phyloP scores from a whole-genome alignment of 2,113 vertebrate species.

The Gyps fulvus region DNA sequence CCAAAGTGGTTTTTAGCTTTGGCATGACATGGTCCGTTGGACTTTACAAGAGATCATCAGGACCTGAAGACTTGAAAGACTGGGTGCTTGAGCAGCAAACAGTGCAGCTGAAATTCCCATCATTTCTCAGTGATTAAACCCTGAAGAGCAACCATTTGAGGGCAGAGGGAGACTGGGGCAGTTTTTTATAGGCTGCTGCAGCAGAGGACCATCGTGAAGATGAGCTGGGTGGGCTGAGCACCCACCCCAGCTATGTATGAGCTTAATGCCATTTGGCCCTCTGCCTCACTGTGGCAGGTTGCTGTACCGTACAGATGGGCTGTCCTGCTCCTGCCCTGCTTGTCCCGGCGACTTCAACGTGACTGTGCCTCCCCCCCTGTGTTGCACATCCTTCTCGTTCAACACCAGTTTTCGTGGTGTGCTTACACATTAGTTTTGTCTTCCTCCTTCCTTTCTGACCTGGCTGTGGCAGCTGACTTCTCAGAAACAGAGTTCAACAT shows the following conservation, averaged over 20 bases:
- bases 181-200: neutral
- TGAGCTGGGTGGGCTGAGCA: neutral
- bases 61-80: neutral
- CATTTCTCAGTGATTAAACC: neutral
- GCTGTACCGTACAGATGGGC: neutral
- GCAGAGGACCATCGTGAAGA: neutral
- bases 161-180: neutral
- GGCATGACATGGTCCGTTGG: neutral
- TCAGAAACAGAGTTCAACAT: neutral
- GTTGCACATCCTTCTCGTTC: neutral
- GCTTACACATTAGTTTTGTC: neutral
- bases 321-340: neutral
- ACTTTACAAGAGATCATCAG: neutral
- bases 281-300: neutral
- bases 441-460: neutral
- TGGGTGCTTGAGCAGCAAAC: neutral
- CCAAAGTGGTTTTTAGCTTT: neutral
- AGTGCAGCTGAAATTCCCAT: neutral
- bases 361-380: neutral
- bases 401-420: neutral
- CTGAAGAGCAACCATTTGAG: neutral
- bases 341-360: fast-evolving
- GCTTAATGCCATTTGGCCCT: neutral
- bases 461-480: neutral
- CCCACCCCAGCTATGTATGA: fast-evolving